These are phyloP conservation scores for Podargus strigoides DNA, from an alignment of 2,797 vertebrate species.

Conservation along the genomic window DNA sequence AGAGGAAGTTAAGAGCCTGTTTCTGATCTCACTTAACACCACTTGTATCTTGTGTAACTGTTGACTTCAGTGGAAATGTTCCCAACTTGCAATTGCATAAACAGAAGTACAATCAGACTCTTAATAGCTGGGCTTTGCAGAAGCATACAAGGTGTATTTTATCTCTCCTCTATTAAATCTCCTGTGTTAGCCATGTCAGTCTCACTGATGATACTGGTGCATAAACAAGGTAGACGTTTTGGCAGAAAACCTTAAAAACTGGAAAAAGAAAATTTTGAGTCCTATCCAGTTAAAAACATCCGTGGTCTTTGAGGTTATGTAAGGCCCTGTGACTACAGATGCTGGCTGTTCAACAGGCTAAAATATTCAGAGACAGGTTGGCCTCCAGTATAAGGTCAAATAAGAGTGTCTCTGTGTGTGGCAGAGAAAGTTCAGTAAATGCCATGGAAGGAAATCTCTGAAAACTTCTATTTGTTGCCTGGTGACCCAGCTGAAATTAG, in stretches of 20 bases:
- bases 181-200: neutral
- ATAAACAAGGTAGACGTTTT: neutral
- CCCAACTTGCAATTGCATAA: neutral
- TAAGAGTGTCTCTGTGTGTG: constrained; percentile 45
- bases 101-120: neutral
- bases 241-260: neutral
- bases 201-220: neutral
- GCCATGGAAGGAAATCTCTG: neutral
- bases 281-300: constrained; percentile 29
- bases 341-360: constrained; percentile 10
- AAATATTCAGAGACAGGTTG: constrained; percentile 28
- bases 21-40: neutral
- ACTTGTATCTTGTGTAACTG: neutral
- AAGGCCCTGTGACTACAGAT: constrained; percentile 36
- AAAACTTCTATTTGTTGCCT: neutral
- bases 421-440: neutral
- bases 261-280: neutral
- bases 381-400: constrained; percentile 20
- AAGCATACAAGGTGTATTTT: neutral
- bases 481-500: neutral
- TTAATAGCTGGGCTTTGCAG: neutral
- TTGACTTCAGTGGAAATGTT: neutral
- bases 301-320: constrained; percentile 22
- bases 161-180: neutral
- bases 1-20: neutral